A percentile compares a stretch with the other conserved stretches of the same genome.
phyloP scores from a whole-genome alignment of 2,888 invertebrate genomes.

The Drosophila barbarae region DNA sequence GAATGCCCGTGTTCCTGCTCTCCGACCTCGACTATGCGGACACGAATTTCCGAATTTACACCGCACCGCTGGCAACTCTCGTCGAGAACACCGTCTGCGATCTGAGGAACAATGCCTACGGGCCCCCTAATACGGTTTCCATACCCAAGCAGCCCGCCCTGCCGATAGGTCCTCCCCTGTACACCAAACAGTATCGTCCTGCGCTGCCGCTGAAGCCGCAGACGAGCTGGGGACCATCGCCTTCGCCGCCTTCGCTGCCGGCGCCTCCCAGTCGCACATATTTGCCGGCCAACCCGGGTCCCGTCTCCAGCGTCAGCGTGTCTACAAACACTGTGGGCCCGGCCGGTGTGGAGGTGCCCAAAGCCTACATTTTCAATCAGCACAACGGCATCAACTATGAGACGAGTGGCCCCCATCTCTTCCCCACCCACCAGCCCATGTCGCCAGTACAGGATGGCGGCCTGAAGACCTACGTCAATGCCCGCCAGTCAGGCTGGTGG shows the following conservation, averaged over 20 bases:
- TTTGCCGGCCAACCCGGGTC: constrained; percentile 42
- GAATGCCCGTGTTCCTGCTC: constrained; percentile 89
- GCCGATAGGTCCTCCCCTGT: constrained; percentile 45
- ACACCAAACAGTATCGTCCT: constrained; percentile 59
- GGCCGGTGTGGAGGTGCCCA: constrained; percentile 67
- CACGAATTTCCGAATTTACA: constrained; percentile 88
- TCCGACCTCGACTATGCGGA: constrained; percentile 86
- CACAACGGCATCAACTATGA: constrained; percentile 79
- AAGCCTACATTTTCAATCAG: constrained; percentile 78
- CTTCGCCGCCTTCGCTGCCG: constrained; percentile 41
- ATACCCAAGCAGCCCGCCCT: constrained; percentile 51
- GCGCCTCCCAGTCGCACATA: constrained; percentile 36
- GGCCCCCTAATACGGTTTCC: constrained; percentile 66
- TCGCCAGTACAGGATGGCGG: constrained; percentile 53
- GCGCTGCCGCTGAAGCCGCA: constrained; percentile 52
- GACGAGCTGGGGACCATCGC: constrained; percentile 49
- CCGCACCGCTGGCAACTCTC: constrained; percentile 84
- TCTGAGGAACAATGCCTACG: constrained; percentile 73
- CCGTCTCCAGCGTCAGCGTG: constrained; percentile 59
- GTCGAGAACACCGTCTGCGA: constrained; percentile 88
- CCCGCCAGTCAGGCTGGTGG: constrained; percentile 76
- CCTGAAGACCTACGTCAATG: constrained; percentile 70
- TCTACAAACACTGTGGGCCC: constrained; percentile 44
- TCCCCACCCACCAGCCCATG: constrained; percentile 62
- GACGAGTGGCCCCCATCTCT: constrained; percentile 77